Percentiles rank a stretch among this genome's conserved stretches.
Evolutionary conservation across 2,113 vertebrate genomes (phyloP).

Genomic region (Brienomyrus longianalis): DNA sequence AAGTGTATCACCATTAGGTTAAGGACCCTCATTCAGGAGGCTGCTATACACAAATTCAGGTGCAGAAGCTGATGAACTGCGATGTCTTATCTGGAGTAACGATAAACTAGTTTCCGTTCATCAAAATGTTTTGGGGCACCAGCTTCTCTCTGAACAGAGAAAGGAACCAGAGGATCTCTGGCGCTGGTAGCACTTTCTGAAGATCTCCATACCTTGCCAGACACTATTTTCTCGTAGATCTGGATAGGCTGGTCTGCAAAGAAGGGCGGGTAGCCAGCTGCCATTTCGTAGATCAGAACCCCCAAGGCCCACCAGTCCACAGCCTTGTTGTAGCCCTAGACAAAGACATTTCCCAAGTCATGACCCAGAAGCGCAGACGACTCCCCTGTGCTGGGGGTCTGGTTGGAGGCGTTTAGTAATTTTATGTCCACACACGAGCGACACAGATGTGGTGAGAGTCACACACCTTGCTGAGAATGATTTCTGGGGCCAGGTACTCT

Average conservation of each 20-base stretch:
- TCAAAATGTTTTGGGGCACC: not conserved
- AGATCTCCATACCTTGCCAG: slow-evolving; percentile 78
- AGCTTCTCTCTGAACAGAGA: not conserved
- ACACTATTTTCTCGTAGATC: slow-evolving; percentile 99
- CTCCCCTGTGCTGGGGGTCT: not conserved
- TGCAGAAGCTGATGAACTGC: not conserved
- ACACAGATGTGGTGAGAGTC: not conserved
- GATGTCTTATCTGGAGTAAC: not conserved
- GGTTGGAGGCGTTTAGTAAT: not conserved
- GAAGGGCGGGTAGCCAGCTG: slow-evolving; percentile 96
- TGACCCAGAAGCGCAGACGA: not conserved
- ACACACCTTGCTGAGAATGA: slow-evolving; percentile 96
- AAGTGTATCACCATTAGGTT: too few relatives aligned
- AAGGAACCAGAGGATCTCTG: not conserved
- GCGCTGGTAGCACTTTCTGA: not conserved
- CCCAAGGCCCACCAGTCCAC: slow-evolving; percentile 99
- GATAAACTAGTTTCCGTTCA: not conserved
- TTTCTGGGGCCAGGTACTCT: slow-evolving; percentile 96
- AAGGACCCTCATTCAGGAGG: not conserved
- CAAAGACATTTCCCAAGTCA: not conserved
- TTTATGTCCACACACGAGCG: too few relatives aligned
- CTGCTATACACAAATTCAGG: not conserved
- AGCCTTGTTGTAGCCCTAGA: slow-evolving; percentile 96
- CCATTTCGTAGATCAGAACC: slow-evolving; percentile 98
- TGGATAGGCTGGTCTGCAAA: slow-evolving; percentile 99